Base-by-base conservation (phyloP, 2,797 vertebrate genomes). In the Danionella dracula region DNA sequence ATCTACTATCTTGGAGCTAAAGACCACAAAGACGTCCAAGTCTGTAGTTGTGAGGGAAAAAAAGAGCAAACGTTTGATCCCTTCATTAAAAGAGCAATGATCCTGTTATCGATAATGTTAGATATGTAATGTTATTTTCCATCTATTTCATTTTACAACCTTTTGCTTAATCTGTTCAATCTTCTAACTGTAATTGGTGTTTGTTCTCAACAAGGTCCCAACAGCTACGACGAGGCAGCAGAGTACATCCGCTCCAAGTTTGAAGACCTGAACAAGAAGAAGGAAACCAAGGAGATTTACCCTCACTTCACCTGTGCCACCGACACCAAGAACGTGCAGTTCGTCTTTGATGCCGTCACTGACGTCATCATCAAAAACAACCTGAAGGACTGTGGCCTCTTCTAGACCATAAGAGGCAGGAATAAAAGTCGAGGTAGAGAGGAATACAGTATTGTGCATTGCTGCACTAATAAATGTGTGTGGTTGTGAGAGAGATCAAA, bases 331-430 rank as follows among this genome's bases (percentile, higher is more conserved):
- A 98, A 99, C 82, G 95, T 98, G 83, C 96, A 99, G 93, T 99
- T 98, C 0, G 96, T 99, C 73, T 99, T 99, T 0, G 95, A 99
- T 0, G 96, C 95, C 0, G 96, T 99, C 83, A 98, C 96, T 0
- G 96, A 99, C 0, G 96, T 99, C 87, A 99, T 99, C 90, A 99
- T 99, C 85, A 98, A 98, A 86, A 98, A 96, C 89, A 99, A 99
- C 93, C 93, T 99, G 90, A 97, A 97, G 90, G 96, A 99, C 86
- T 99, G 96, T 7, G 96, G 96, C 50, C 95, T 99, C 80, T 98
- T 98, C 91, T 99, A 87, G 76, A 78, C 45, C 13, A 15, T 2
- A 15, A 27, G 53, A 48, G 15, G 23, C 31, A n/a, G 11, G 46
- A 75, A 34, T 60, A 63, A 48, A 42, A 66, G 69, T 78, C 70